Conservation (phyloP, 2,797 vertebrate species). For the Ctenosaura bakeri region DNA sequence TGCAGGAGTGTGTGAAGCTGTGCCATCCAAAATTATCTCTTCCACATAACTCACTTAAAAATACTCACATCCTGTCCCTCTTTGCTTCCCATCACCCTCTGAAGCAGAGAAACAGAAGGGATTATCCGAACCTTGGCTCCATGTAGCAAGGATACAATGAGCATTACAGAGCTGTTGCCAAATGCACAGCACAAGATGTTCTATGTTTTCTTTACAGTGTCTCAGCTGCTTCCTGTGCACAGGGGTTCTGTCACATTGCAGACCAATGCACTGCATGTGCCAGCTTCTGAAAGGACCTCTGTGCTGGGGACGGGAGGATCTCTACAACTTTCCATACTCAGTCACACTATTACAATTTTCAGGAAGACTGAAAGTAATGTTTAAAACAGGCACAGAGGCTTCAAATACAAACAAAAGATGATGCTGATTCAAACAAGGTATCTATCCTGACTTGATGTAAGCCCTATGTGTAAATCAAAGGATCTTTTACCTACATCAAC, state of each 20-base stretch:
- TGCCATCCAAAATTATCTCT: constrained; percentile 23
- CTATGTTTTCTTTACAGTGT: constrained; percentile 29
- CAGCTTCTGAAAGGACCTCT: constrained; percentile 24
- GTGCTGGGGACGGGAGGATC: background rate
- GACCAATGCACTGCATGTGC: constrained; percentile 15
- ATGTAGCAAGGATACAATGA: constrained; percentile 42
- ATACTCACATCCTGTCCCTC: background rate
- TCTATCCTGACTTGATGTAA: background rate
- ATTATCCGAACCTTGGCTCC: constrained; percentile 37
- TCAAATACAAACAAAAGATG: background rate
- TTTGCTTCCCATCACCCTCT: background rate
- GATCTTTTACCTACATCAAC: background rate
- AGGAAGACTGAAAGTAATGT: background rate
- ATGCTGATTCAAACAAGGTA: background rate
- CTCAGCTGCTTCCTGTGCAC: constrained; percentile 38
- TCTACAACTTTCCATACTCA: background rate
- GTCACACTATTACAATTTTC: background rate
- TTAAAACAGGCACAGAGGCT: background rate
- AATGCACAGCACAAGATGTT: constrained; percentile 37
- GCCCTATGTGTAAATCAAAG: background rate
- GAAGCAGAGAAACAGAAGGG: constrained; percentile 31
- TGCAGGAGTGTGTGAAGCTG: constrained; percentile 6
- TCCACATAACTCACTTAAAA: constrained; percentile 8
- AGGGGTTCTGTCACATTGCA: constrained; percentile 10
- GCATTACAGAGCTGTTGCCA: constrained; percentile 38